Base-by-base conservation (phyloP, 2,888 invertebrate genomes). In the Synanthedon andrenaeformis region DNA sequence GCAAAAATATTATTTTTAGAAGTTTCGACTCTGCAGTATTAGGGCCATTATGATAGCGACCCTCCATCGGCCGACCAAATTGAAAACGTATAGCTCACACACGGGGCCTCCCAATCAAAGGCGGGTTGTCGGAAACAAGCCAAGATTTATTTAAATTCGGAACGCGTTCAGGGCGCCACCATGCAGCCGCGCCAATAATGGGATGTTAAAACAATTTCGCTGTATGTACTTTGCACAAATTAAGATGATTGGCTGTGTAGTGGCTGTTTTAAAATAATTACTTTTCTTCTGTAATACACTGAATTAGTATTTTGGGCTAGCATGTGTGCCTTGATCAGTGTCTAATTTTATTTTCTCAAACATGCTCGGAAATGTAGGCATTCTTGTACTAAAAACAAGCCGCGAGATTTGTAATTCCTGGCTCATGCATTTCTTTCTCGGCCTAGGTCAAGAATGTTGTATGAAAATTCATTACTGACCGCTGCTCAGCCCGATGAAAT, bases 141-240 rank as follows among this genome's bases (percentile, higher is more conserved):
- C 55, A 67, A 72, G 66, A 74, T 68, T 70, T 69, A 73, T 76
- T 70, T 69, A 64, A 73, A 69, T 71, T 70, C 60, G 61, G 59
- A 63, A 64, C 55, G 54, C 56, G 57, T 54, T 52, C 54, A 54
- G 56, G 57, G 56, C 57, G 59, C 59, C 57, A 59, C 51, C 19
- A 48, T 42, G 35, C 54, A 54, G 49, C 45, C 17, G 13, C 13
- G 28, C 48, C 48, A 52, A 53, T 41, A 50, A 12, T 23, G 41
- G 42, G 12, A 13, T 19, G 42, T 49, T 53, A 51, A 51, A 56
- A 54, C 55, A 56, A 56, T 51, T 51, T 41, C 45, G 35, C 50
- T 52, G 53, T 54, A 58, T 58, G 52, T 52, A 52, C 42, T 56
- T 56, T 51, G 13, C 13, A 45, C n/a, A 45, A 13, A 11, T 45